Conservation (phyloP, 1,140 invertebrate species). For the Globodera rostochiensis region DNA sequence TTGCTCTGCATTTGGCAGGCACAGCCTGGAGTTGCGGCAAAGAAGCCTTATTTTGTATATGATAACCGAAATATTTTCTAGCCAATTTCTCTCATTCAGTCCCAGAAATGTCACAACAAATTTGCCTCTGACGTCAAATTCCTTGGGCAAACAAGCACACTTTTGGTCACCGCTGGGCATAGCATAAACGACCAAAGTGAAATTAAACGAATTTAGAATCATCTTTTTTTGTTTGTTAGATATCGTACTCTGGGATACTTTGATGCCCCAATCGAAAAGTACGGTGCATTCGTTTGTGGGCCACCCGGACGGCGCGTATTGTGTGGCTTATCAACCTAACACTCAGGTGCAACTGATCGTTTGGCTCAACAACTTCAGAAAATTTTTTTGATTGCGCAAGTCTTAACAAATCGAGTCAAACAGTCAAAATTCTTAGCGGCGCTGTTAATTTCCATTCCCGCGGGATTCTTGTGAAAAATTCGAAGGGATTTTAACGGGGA, state of each 20-base stretch:
- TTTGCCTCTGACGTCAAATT: constrained; percentile 95
- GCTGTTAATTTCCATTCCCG: too few relatives aligned
- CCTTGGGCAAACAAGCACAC: constrained; percentile 86
- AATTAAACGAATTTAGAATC: neutral
- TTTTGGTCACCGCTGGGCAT: constrained; percentile 94
- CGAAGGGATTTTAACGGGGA: too few relatives aligned
- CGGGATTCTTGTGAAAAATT: too few relatives aligned
- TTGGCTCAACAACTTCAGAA: constrained; percentile 1
- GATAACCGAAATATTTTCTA: neutral
- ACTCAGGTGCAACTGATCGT: constrained; percentile 46
- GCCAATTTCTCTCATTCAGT: constrained; percentile 72
- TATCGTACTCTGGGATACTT: constrained; percentile 96
- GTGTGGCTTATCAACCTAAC: constrained; percentile 56
- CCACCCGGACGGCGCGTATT: constrained; percentile 60
- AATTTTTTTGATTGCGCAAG: constrained; percentile 20
- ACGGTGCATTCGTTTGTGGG: constrained; percentile 73
- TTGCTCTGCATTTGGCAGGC: constrained; percentile 73
- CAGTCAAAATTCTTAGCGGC: too few relatives aligned
- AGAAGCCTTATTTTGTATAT: constrained; percentile 92
- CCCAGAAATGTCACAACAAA: constrained; percentile 93
- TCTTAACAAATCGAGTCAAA: too few relatives aligned
- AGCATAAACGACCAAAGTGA: constrained; percentile 85
- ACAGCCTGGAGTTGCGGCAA: constrained; percentile 79
- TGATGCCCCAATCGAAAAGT: constrained; percentile 90
- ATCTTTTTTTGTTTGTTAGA: constrained; percentile 65